Conservation (phyloP, 30 jellyfish, hydroid and myxozoan species). For the Rhopilema esculentum region DNA sequence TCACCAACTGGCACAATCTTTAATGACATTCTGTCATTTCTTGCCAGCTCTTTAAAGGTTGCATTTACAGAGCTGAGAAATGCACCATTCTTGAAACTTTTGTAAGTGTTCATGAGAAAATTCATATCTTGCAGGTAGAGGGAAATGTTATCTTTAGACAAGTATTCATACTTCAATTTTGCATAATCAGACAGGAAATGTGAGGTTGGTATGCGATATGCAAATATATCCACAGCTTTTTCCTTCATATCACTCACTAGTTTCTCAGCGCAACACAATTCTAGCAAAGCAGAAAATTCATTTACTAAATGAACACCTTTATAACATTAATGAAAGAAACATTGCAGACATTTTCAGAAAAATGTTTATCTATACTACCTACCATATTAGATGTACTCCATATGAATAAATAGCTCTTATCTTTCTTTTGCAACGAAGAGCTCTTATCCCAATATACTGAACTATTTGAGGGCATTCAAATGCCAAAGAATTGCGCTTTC, state of each 20-base stretch:
- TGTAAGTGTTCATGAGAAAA: constrained; percentile 12
- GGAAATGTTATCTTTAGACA: constrained; percentile 1
- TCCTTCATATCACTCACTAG: constrained; percentile 49
- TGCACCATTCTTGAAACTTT: constrained; percentile 16
- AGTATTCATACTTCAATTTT: constrained; percentile 14
- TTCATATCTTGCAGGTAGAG: constrained; percentile 49
- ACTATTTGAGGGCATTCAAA: no score
- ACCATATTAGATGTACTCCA: no score
- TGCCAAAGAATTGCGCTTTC: no score
- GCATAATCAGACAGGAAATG: constrained; percentile 27
- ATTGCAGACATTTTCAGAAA: no score
- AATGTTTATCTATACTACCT: no score
- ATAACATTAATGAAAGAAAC: no score
- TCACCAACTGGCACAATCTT: neutral
- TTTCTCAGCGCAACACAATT: constrained; percentile 74
- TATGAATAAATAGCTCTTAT: no score
- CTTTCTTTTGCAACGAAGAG: no score
- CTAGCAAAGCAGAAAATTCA: constrained; percentile 1
- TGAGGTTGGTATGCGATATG: constrained; percentile 22
- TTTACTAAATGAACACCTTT: neutral
- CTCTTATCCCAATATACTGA: no score
- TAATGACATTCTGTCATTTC: neutral
- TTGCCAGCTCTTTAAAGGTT: neutral
- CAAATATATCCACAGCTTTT: constrained; percentile 27
- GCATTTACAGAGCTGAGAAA: constrained; percentile 1